phyloP scores from a whole-genome alignment of 2,797 vertebrate genomes.

The Takifugu ocellatus region DNA sequence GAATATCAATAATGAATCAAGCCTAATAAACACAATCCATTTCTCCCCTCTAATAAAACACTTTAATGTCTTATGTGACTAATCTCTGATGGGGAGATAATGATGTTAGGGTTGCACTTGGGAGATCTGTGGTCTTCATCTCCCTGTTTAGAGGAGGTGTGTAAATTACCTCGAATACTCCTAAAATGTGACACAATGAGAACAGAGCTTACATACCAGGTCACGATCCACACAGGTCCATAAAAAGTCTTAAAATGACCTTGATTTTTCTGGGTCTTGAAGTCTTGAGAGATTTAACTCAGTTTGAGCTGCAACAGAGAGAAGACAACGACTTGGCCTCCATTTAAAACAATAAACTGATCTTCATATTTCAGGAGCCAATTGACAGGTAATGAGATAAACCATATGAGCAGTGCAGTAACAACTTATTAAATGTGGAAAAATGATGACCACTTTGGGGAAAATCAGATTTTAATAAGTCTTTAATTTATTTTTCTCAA shows the following conservation, averaged over 20 bases:
- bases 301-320: too few species aligned
- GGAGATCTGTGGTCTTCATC: slow-evolving; percentile 60
- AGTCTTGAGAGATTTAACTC: too few species aligned
- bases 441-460: too few species aligned
- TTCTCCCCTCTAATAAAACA: slow-evolving; percentile 60
- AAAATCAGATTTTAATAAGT: too few species aligned
- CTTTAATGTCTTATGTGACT: slow-evolving; percentile 60
- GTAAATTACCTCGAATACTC: slow-evolving; percentile 64
- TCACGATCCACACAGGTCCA: slow-evolving; percentile 41
- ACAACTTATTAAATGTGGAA: too few species aligned
- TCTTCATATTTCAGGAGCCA: too few species aligned
- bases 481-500: too few species aligned
- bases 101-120: slow-evolving; percentile 34
- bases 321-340: too few species aligned
- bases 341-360: too few species aligned
- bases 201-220: slow-evolving; percentile 48
- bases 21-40: slow-evolving; percentile 43
- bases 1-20: slow-evolving; percentile 58
- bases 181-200: slow-evolving; percentile 60
- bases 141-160: slow-evolving; percentile 54
- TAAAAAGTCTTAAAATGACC: too few species aligned
- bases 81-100: slow-evolving; percentile 61
- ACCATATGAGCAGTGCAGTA: too few species aligned
- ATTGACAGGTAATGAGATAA: too few species aligned
- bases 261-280: slow-evolving; percentile 9